Conservation (phyloP, 2,797 vertebrate species). For the Pachyuromys duprasi region DNA sequence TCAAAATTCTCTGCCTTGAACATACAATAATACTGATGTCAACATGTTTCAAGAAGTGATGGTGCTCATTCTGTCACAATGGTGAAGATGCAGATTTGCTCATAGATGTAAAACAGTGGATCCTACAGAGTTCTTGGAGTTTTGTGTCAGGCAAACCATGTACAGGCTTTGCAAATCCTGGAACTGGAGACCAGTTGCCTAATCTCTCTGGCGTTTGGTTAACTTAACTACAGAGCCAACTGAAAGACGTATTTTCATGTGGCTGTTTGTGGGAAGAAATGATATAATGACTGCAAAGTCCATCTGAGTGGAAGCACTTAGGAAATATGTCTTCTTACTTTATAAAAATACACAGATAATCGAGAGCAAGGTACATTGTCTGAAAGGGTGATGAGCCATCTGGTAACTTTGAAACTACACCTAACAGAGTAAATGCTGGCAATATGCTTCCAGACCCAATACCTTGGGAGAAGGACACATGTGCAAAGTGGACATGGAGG, state of each 20-base stretch:
- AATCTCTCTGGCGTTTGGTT: not conserved
- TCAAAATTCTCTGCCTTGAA: not conserved
- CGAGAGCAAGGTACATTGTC: too few relatives aligned
- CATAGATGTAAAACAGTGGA: accelerated
- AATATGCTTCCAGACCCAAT: not conserved
- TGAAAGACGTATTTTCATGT: not conserved
- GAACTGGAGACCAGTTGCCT: not conserved
- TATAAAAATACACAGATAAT: not conserved
- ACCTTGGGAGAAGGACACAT: accelerated
- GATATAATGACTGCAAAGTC: not conserved
- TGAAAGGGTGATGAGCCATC: not conserved
- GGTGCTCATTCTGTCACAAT: not conserved
- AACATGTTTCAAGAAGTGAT: too few relatives aligned
- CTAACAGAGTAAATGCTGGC: not conserved
- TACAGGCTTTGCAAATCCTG: not conserved
- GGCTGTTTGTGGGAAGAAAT: not conserved
- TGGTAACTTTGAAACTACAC: not conserved
- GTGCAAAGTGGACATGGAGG: accelerated
- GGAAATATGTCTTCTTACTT: not conserved
- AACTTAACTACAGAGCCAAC: not conserved
- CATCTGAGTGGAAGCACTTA: accelerated
- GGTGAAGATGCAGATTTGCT: accelerated
- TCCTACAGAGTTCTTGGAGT: not conserved
- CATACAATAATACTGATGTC: not conserved
- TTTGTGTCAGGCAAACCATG: not conserved